A percentile compares a stretch with the other conserved stretches of the same genome.
Conservation (phyloP, 2,888 invertebrate species). For the Cosmia pyralina region DNA sequence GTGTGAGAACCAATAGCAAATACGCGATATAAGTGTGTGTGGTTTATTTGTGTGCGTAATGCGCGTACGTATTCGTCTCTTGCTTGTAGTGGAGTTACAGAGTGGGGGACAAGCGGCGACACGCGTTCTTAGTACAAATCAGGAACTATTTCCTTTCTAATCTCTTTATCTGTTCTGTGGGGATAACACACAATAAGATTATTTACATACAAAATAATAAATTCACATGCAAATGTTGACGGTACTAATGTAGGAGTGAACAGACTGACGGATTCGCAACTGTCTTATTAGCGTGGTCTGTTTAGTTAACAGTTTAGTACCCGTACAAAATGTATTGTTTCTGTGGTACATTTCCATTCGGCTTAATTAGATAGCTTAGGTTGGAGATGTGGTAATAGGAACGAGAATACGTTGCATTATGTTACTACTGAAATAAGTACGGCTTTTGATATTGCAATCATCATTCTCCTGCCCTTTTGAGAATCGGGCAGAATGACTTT, state of each 20-base stretch:
- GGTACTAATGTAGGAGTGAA: slow-evolving; percentile 69
- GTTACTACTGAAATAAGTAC: neutral
- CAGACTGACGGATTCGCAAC: slow-evolving; percentile 75
- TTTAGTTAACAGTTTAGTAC: slow-evolving; percentile 79
- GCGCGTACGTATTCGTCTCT: too few relatives aligned
- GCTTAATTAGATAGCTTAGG: slow-evolving; percentile 53
- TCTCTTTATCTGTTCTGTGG: too few relatives aligned
- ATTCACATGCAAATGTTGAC: slow-evolving; percentile 77
- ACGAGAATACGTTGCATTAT: neutral
- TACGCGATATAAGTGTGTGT: too few relatives aligned
- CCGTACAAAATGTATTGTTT: slow-evolving; percentile 76
- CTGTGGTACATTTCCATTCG: slow-evolving; percentile 80
- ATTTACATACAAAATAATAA: slow-evolving; percentile 79
- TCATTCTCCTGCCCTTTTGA: too few relatives aligned
- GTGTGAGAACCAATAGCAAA: too few relatives aligned
- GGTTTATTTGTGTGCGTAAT: too few relatives aligned
- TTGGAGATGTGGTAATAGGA: slow-evolving; percentile 12
- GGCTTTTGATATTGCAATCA: neutral
- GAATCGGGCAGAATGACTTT: too few relatives aligned
- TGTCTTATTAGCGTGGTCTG: slow-evolving; percentile 77
- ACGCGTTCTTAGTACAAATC: too few relatives aligned
- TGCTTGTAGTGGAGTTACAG: too few relatives aligned
- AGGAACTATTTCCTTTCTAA: too few relatives aligned
- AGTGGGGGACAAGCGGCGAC: too few relatives aligned
- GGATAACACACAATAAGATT: slow-evolving; percentile 62